phyloP scores from a whole-genome alignment of 2,888 invertebrate species.

The Eristalis pertinax region DNA sequence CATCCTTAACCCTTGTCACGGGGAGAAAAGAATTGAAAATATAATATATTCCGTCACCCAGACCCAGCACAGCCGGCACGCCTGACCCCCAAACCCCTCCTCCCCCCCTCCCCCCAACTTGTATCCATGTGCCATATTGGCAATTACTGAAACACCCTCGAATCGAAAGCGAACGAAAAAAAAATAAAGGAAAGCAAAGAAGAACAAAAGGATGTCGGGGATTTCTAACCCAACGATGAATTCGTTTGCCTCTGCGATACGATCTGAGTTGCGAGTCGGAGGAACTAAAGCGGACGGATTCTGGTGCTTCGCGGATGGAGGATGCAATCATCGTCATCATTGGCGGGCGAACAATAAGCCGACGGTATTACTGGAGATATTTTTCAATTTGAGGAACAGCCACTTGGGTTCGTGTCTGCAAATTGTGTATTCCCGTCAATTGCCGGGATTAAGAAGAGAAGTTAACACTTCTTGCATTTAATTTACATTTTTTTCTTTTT shows the following conservation, averaged over 20 bases:
- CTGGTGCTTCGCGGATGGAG: background rate
- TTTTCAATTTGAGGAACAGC: conserved; percentile 43
- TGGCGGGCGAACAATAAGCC: conserved; percentile 26
- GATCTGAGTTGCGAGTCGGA: conserved; percentile 6
- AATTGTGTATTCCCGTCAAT: conserved; percentile 32
- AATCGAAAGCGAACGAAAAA: background rate
- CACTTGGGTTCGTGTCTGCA: conserved; percentile 22
- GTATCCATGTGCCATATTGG: conserved; percentile 33
- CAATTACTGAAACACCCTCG: conserved; percentile 41
- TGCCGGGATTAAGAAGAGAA: conserved; percentile 26
- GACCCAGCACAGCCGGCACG: background rate
- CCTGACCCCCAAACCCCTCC: too few species aligned
- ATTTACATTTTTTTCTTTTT: background rate
- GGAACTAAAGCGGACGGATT: conserved; percentile 24
- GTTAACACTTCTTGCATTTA: conserved; percentile 28
- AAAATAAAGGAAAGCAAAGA: too few species aligned
- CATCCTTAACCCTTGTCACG: conserved; percentile 47
- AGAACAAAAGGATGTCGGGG: conserved; percentile 7
- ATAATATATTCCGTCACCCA: conserved; percentile 15
- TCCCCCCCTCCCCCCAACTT: background rate
- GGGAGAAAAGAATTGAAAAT: conserved; percentile 28
- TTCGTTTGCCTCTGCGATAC: background rate
- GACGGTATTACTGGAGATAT: conserved; percentile 37
- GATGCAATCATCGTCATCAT: conserved; percentile 31
- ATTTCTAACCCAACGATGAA: conserved; percentile 18